These are phyloP conservation scores for Eulemur macaco DNA, from an alignment of 2,113 vertebrate species.

Conservation along the genomic window DNA sequence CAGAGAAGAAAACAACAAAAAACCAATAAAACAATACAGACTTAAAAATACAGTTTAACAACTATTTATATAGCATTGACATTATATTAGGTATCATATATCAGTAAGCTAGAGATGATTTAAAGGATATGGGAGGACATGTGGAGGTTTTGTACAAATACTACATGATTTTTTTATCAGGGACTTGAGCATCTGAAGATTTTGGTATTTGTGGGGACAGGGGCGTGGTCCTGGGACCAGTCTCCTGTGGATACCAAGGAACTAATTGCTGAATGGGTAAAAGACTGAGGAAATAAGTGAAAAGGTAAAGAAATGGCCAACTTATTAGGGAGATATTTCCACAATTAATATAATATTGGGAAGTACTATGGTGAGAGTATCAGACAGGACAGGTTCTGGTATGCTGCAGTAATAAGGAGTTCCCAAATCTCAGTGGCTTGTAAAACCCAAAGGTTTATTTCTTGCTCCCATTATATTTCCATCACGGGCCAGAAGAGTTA, in stretches of 20 bases:
- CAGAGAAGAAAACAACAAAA: background rate
- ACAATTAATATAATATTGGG: background rate
- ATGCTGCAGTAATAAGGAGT: background rate
- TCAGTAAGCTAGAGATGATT: background rate
- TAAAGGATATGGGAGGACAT: background rate
- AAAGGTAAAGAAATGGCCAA: background rate
- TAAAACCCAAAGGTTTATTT: slow-evolving; percentile 25
- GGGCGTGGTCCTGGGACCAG: background rate
- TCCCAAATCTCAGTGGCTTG: background rate
- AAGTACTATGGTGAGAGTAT: background rate
- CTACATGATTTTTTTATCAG: background rate
- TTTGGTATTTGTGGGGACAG: background rate
- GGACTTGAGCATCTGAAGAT: background rate
- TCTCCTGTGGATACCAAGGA: background rate
- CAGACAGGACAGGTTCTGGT: background rate
- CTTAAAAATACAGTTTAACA: background rate
- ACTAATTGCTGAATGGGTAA: background rate
- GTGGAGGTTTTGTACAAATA: background rate
- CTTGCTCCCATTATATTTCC: background rate
- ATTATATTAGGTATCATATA: background rate
- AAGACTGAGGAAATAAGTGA: background rate
- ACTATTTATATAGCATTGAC: background rate
- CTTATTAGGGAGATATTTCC: background rate
- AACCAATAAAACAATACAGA: background rate
- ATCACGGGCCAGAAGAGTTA: background rate